Conservation (phyloP, 2,797 vertebrate species). For the Tadarida brasiliensis region DNA sequence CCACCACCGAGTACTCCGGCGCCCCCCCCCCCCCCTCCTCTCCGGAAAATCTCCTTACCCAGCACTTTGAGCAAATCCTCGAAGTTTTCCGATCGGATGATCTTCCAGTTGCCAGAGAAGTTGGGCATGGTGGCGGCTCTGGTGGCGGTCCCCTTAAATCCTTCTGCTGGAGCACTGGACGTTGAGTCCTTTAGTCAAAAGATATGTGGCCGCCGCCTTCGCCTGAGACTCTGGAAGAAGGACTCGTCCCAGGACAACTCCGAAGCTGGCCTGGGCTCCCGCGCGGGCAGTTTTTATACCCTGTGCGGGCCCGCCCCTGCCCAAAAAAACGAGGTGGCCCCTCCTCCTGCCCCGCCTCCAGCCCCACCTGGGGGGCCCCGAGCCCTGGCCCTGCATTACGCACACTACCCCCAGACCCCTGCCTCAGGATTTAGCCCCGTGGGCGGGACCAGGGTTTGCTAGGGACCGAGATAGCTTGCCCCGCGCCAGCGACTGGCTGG, state of each 20-base stretch:
- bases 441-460: background rate
- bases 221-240: background rate
- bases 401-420: accelerated
- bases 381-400: background rate
- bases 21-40: background rate
- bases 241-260: background rate
- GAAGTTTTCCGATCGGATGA: slow-evolving; percentile 95
- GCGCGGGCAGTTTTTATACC: slow-evolving; percentile 71
- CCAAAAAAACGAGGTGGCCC: background rate
- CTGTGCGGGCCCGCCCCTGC: slow-evolving; percentile 54
- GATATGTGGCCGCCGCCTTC: background rate
- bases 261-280: slow-evolving; percentile 5
- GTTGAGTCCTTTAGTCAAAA: background rate
- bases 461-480: background rate
- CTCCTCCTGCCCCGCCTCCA: slow-evolving; percentile 68
- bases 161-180: slow-evolving; percentile 21
- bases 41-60: slow-evolving; percentile 88
- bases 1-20: background rate
- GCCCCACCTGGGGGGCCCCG: slow-evolving; percentile 69
- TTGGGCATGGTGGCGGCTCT: slow-evolving; percentile 86
- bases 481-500: background rate
- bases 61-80: slow-evolving; percentile 94
- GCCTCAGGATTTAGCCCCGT: background rate
- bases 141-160: background rate
- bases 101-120: slow-evolving; percentile 96